These are phyloP conservation scores for Otus sunia DNA, from an alignment of 2,113 vertebrate species.

Conservation along the genomic window DNA sequence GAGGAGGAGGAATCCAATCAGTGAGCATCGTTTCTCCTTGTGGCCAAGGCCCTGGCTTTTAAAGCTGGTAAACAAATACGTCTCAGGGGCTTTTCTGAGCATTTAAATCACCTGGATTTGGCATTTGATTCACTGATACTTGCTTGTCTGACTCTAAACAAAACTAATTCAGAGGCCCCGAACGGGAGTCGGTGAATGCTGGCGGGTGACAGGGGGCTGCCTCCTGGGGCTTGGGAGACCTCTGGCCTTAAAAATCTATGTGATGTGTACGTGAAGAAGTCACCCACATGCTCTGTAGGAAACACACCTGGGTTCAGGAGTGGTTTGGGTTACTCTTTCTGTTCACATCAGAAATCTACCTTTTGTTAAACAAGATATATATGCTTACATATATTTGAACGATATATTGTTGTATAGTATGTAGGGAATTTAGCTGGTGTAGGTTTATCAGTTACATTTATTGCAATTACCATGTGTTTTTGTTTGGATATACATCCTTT, in stretches of 20 bases:
- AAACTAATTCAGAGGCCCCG: too few species aligned
- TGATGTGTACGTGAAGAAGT: neutral
- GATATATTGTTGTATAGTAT: neutral
- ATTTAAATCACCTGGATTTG: neutral
- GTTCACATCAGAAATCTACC: neutral
- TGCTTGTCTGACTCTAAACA: neutral
- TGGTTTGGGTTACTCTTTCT: neutral
- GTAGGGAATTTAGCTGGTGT: neutral
- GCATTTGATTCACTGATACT: neutral
- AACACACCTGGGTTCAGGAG: too few species aligned
- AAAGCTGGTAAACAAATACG: neutral
- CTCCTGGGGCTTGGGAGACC: neutral
- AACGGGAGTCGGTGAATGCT: neutral
- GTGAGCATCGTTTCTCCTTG: rapidly evolving
- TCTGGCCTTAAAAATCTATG: rapidly evolving
- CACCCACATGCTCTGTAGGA: rapidly evolving
- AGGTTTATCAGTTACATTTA: rapidly evolving
- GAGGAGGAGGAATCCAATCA: neutral
- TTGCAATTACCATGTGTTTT: neutral
- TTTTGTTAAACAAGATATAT: neutral
- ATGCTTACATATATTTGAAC: neutral
- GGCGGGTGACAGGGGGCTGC: neutral
- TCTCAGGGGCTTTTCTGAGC: neutral
- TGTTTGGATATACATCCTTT: neutral
- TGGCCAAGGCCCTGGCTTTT: neutral